These are phyloP conservation scores for Neofelis nebulosa DNA, from an alignment of 2,113 vertebrate species.

Conservation along the genomic window DNA sequence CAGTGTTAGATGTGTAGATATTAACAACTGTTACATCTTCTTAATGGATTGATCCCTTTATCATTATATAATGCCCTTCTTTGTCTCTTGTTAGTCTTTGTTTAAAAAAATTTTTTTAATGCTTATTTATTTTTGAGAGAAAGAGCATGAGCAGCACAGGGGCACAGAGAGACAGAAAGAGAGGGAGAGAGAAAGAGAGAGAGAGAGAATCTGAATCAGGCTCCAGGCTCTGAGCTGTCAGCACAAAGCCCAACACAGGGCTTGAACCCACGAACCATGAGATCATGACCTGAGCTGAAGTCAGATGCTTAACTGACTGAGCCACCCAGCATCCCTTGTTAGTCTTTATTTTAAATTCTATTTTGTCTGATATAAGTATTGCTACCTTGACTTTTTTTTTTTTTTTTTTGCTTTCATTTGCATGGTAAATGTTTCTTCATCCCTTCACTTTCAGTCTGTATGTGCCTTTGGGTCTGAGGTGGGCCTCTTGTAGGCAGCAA, in stretches of 20 bases:
- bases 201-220: too few species aligned
- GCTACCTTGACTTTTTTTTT: not conserved
- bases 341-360: not conserved
- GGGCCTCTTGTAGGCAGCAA: not conserved
- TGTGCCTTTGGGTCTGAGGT: not conserved
- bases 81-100: not conserved
- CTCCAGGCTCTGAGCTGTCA: too few species aligned
- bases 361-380: not conserved
- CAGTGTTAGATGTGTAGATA: not conserved
- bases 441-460: not conserved
- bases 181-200: too few species aligned
- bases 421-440: not conserved
- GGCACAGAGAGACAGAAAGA: too few species aligned
- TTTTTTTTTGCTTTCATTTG: not conserved
- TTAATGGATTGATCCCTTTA: not conserved
- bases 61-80: not conserved
- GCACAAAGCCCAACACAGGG: too few species aligned
- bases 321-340: not conserved
- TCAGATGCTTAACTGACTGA: too few species aligned
- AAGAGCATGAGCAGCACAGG: too few species aligned
- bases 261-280: too few species aligned
- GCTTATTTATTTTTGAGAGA: too few species aligned
- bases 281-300: too few species aligned
- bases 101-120: too few species aligned
- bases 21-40: not conserved